Evolutionary conservation across 2,113 vertebrate species (phyloP), one percentile per base, ranked within the genome.

Genomic region (Piprites chloris): DNA sequence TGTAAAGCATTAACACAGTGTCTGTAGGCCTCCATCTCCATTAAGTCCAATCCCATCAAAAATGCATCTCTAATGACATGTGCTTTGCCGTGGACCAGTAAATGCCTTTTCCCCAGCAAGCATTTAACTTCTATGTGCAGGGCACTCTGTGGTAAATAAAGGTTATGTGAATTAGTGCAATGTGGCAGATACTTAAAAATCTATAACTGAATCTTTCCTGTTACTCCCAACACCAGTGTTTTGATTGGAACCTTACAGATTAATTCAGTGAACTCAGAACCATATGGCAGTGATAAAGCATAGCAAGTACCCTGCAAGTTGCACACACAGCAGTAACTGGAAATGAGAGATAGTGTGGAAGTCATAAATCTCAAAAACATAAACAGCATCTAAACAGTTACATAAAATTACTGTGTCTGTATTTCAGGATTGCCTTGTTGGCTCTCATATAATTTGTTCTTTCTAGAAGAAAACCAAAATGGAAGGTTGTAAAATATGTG

Each of bases 21-120:
- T 85, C 78, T 93, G 39, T 80, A 67, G 69, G 90, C 59, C 32
- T 81, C 80, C 78, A 80, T 91, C 68, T 92, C 90, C 63, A 89
- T 95, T 93, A 95, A 89, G 83, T 92, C 49, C 75, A 81, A 91
- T 93, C 56, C 90, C 50, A 58, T 96, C 91, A 85, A 37, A 87
- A 94, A 86, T 47, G 42, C 61, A 56, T 87, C 56, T 90, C 82
- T 94, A 95, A 97, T 91, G 71, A 74, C 55, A 77, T 0, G 5
- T 77, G 17, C 81, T 92, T 89, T 89, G 59, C 59, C 76, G 50
- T 62, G 62, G 77, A 89, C 85, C 53, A 12, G 73, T 44, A 67
- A 96, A 89, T 85, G n/a, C 11, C 58, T 89, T 80, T 76, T 53
- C 9, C 32, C 26, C n/a, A 65, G 46, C 42, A 53, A 76, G 12